Percentiles rank a stretch among this genome's conserved stretches.
Conservation (phyloP, 2,113 vertebrate species). For the Pelecanus crispus region DNA sequence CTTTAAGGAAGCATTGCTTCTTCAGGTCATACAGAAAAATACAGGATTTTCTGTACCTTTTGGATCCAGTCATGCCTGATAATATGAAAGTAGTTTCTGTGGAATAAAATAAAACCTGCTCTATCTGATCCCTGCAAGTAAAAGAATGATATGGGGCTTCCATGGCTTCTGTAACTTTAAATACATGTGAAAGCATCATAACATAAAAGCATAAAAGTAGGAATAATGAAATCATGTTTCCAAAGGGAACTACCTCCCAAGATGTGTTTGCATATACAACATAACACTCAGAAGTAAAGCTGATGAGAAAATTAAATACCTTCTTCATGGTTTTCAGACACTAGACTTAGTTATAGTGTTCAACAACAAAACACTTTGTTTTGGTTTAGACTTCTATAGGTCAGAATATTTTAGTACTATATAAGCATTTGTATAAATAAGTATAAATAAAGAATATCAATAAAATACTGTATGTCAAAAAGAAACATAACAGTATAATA, state of each 20-base stretch:
- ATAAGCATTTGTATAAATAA: background rate
- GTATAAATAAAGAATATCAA: background rate
- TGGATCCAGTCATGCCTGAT: background rate
- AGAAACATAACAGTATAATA: background rate
- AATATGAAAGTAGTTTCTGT: background rate
- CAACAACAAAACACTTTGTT: background rate
- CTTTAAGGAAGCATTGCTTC: background rate
- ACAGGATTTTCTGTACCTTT: background rate
- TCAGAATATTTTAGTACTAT: background rate
- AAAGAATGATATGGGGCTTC: background rate
- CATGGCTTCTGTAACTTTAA: background rate
- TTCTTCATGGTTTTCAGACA: background rate
- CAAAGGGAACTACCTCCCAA: background rate
- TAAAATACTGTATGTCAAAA: background rate
- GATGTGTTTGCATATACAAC: background rate
- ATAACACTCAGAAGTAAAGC: background rate
- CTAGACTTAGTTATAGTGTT: background rate
- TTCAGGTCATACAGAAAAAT: background rate
- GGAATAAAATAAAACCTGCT: background rate
- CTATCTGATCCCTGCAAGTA: background rate
- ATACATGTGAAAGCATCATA: background rate
- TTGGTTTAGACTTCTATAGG: background rate
- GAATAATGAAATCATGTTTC: background rate
- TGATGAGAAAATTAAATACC: background rate
- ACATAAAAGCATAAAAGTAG: background rate